Base-by-base conservation (phyloP, 2,888 invertebrate genomes). In the Chrysolina oricalcia region DNA sequence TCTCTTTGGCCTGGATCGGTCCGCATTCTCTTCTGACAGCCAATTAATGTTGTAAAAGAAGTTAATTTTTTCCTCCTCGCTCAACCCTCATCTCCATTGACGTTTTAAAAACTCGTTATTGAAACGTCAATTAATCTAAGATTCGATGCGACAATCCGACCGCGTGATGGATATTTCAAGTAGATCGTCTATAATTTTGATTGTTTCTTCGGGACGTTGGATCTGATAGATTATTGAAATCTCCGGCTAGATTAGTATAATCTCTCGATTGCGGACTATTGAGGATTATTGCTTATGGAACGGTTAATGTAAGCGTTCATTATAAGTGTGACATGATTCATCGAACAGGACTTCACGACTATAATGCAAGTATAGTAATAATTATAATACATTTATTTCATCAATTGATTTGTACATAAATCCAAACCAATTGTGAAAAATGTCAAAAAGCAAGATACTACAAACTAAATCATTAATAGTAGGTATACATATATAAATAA, bases 51-150 rank as follows among this genome's bases (percentile, higher is more conserved):
- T 81, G 80, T 78, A 80, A 83, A 80, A 82, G 80, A 81, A 83
- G 81, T 81, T 75, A 79, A 77, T 78, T 81, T 81, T 79, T 81
- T 81, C 70, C 67, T 62, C 69, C 72, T 66, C 70, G 50, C 78
- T 78, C 74, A 77, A 81, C 81, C 78, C 75, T 80, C 82, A 80
- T 82, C 81, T 72, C 80, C 82, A 85, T 83, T 84, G 85, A 85
- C 85, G 81, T 85, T 85, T 86, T 84, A 85, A 85, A 84, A 86
- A 85, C 84, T 84, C 83, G 86, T 86, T 86, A 84, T 85, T 85
- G 85, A 85, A 85, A 86, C 84, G 86, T 86, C 86, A 86, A 85
- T 85, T 83, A 81, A 83, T 82, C 81, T 82, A 82, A 82, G 83
- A 83, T 83, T 72, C 81, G 76, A 81, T 81, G 82, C 78, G 83